Conservation (phyloP, 2,113 vertebrate genomes). For the Eurystomus gularis region DNA sequence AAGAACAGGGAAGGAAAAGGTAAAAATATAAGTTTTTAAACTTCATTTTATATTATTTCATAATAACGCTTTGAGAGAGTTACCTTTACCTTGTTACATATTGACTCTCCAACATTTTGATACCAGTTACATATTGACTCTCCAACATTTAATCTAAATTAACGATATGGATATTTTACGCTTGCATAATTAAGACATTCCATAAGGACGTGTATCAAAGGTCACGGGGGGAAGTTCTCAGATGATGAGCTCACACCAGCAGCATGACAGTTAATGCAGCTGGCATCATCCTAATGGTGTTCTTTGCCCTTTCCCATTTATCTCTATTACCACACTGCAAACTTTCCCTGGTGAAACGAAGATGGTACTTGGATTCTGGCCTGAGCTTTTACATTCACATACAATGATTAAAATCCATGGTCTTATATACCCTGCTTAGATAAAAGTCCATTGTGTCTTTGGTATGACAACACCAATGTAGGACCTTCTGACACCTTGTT, state of each 20-base stretch:
- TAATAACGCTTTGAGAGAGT: not conserved
- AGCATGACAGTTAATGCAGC: not conserved
- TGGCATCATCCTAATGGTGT: not conserved
- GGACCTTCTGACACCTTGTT: not conserved
- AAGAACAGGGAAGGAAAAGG: not conserved
- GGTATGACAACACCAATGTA: not conserved
- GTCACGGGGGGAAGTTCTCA: not conserved
- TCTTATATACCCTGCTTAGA: not conserved
- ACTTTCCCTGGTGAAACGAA: not conserved
- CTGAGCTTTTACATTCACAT: not conserved
- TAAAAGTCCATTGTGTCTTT: not conserved
- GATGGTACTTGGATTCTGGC: not conserved
- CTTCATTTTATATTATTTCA: not conserved
- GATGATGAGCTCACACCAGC: accelerated
- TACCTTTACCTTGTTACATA: not conserved
- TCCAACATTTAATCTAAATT: not conserved
- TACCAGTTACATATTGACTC: not conserved
- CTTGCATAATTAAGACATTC: not conserved
- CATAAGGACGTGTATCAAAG: not conserved
- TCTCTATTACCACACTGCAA: not conserved
- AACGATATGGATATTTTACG: not conserved
- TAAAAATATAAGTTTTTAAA: not conserved
- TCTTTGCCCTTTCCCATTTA: not conserved
- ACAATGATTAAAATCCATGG: not conserved
- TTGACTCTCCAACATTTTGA: not conserved